A percentile compares a stretch with the other conserved stretches of the same genome.
phyloP scores from a whole-genome alignment of 1,140 invertebrate species.

The Aphaenogaster rudis region DNA sequence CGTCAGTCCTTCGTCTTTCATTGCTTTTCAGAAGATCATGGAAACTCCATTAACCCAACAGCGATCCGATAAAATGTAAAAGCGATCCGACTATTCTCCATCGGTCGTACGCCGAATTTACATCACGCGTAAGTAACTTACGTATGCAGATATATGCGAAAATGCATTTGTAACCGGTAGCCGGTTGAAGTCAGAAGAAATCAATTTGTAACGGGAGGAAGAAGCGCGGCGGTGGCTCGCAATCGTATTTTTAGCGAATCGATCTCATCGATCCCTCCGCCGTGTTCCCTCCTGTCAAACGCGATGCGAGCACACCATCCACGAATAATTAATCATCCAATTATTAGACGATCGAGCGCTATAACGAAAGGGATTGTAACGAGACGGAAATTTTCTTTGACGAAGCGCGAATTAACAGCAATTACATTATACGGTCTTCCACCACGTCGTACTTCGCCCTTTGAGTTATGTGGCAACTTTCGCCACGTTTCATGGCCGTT shows the following conservation, averaged over 20 bases:
- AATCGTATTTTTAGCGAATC: conserved; percentile 55
- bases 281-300: neutral
- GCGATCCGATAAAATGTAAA: conserved; percentile 48
- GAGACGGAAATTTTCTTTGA: conserved; percentile 8
- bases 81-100: conserved; percentile 52
- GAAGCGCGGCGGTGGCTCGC: neutral
- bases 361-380: neutral
- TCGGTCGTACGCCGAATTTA: conserved; percentile 42
- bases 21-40: conserved; percentile 69
- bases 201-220: conserved; percentile 33
- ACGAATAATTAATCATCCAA: conserved; percentile 56
- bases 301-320: neutral
- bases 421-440: conserved; percentile 41
- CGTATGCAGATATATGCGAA: conserved; percentile 34
- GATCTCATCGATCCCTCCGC: conserved; percentile 31
- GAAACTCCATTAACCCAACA: conserved; percentile 71
- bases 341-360: conserved; percentile 13
- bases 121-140: conserved; percentile 46
- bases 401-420: conserved; percentile 34
- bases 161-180: conserved; percentile 18
- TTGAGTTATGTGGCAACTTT: conserved; percentile 67
- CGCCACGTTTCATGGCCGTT: conserved; percentile 68
- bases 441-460: conserved; percentile 14
- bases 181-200: conserved; percentile 20
- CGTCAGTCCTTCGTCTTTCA: conserved; percentile 72